These are phyloP conservation scores for Drosophila saltans DNA, from an alignment of 1,140 invertebrate species.

Conservation along the genomic window DNA sequence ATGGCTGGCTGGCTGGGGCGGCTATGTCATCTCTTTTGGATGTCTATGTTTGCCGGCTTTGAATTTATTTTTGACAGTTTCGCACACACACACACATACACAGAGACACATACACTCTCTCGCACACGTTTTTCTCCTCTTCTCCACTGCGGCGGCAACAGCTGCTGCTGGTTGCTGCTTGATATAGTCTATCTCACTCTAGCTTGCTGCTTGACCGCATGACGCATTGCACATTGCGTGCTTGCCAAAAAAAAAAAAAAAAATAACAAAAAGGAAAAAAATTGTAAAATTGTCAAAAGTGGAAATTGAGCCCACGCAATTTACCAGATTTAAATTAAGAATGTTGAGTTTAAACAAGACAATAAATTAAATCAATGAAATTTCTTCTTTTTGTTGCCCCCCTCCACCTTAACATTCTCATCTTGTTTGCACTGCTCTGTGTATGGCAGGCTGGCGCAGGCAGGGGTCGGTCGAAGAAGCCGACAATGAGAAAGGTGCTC, in stretches of 20 bases:
- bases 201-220: constrained; percentile 54
- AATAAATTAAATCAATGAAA: constrained; percentile 44
- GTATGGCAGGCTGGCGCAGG: background rate
- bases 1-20: background rate
- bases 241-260: constrained; percentile 63
- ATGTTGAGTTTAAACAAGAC: constrained; percentile 32
- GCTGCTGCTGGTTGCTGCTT: constrained; percentile 30
- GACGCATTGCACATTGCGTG: constrained; percentile 65
- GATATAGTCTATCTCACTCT: constrained; percentile 22
- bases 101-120: constrained; percentile 21
- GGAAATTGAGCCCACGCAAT: constrained; percentile 67
- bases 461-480: constrained; percentile 5
- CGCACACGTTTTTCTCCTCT: constrained; percentile 23
- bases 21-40: constrained; percentile 7
- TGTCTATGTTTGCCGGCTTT: constrained; percentile 68
- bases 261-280: constrained; percentile 44
- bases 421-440: background rate
- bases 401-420: background rate
- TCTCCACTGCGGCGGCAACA: constrained; percentile 32
- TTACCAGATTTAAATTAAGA: constrained; percentile 58
- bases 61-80: constrained; percentile 73
- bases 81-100: constrained; percentile 39
- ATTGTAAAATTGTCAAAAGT: constrained; percentile 59
- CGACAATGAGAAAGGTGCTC: constrained; percentile 3
- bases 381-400: background rate